These are phyloP conservation scores for Tridacna gigas DNA, from an alignment of 2,888 invertebrate genomes.

Conservation along the genomic window DNA sequence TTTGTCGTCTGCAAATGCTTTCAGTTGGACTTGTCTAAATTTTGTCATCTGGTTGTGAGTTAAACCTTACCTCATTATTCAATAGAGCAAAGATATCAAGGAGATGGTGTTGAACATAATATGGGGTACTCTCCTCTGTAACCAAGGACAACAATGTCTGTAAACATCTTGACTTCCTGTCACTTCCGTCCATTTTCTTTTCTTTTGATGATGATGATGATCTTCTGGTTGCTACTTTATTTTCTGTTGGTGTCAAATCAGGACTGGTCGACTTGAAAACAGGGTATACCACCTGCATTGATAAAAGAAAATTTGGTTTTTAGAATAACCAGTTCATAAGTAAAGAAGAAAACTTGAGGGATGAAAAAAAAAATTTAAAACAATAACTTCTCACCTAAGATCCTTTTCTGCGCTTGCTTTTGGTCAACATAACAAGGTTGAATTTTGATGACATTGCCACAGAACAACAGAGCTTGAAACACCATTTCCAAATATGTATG, in stretches of 20 bases:
- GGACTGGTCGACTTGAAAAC: conserved; percentile 21
- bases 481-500: too few relatives aligned
- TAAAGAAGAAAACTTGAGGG: too few relatives aligned
- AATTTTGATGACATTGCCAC: too few relatives aligned
- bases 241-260: background rate
- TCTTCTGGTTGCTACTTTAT: background rate
- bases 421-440: too few relatives aligned
- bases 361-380: too few relatives aligned
- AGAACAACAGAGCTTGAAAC: too few relatives aligned
- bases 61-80: conserved; percentile 60
- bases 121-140: conserved; percentile 62
- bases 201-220: background rate
- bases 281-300: conserved; percentile 8
- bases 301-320: too few relatives aligned
- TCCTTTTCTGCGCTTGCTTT: too few relatives aligned
- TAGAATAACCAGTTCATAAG: too few relatives aligned
- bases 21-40: too few relatives aligned
- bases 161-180: background rate
- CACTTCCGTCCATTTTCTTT: background rate
- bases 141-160: background rate
- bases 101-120: conserved; percentile 58
- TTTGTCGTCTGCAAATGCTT: too few relatives aligned
- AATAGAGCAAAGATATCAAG: conserved; percentile 55
- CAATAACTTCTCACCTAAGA: too few relatives aligned
- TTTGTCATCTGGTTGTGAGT: background rate